Evolutionary conservation across 2,888 invertebrate species (phyloP), one percentile per base, ranked within the genome.

Genomic region (Arrhopalites spinosus): DNA sequence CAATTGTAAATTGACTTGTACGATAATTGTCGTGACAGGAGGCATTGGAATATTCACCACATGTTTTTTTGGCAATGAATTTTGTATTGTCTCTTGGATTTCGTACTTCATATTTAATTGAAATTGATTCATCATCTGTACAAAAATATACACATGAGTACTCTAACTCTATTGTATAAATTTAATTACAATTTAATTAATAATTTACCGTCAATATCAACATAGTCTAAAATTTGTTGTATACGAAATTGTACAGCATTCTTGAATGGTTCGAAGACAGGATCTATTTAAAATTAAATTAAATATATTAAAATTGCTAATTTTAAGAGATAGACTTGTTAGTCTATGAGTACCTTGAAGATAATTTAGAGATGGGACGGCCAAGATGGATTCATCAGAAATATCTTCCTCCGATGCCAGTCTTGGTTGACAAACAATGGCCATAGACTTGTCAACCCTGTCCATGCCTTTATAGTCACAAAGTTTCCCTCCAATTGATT

Each of bases 381-480:
- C 73, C 27, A 27, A 45, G 13, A 73, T 73, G 30, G 30, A 30
- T 29, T 73, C 73, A 7, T 73, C 73, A 1, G 30, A 47, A 11
- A 73, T 27, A 56, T 73, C 73, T 45, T 73, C 73, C 23, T 73
- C 47, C 13, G 73, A 73, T 43, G 73, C 73, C 15, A 73, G 66
- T 30, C 53, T 73, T 11, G 73, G 73, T 27, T 73, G 66, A 29
- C 23, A 47, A 23, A 68, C 68, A 50, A 68, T 45, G 13, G 68
- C 47, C 5, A 15, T n/a, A 27, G 17, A 25, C 29, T 15, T 23
- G 63, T 29, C 30, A 27, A n/a, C 63, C 29, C 2, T 23, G 63
- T 29, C 30, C 30, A 29, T 27, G 29, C 25, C 27, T 63, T 36
- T 36, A n/a, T n/a, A n/a, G n/a, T n/a, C 36, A 7, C 36, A 7